Base-by-base conservation (phyloP, 2,113 vertebrate genomes). In the Neogobius melanostomus region DNA sequence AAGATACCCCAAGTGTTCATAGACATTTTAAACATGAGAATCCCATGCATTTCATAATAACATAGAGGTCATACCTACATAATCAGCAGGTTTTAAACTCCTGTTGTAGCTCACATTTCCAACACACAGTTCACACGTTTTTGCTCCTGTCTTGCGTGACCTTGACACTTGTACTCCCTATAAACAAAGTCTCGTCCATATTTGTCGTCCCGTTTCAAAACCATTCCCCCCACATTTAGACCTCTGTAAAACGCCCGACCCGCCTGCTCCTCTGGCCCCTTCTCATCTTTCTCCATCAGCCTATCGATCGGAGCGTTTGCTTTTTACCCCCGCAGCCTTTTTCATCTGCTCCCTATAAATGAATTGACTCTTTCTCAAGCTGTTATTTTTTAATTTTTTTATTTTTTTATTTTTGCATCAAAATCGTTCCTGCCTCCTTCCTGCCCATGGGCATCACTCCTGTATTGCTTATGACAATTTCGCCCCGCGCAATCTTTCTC, bases 391-490 rank as follows among this genome's bases (percentile, higher is more conserved):
- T 47, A 48, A 49, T 50, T 52, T 52, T n/a, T n/a, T n/a, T n/a
- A n/a, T 21, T 21, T 44, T 73, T 15, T 28, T 47, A 48, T 52
- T 50, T 52, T 52, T n/a, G 53, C 50, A 8, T 53, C 1, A 57
- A 7, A 57, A 52, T 69, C 43, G 15, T 14, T 44, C 21, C 0
- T 75, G 43, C 57, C 16, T 59, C 11, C 47, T 57, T 64, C 66
- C 50, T 47, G 66, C 64, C 77, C 1, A 2, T 43, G 45, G 53
- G 46, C 11, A 53, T 69, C 28, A 59, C 72, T 62, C 65, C 76
- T 82, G 82, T 69, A 69, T 80, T 75, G 66, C 57, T 76, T 76
- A 83, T 86, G 0, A 74, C 81, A 74, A 72, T 17, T 53, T 49
- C 9, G 5, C 16, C 60, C n/a, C 57, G 51, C 2, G 60, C 65